These are phyloP conservation scores for Eilema sororculum DNA, from an alignment of 2,888 invertebrate species.

Conservation along the genomic window DNA sequence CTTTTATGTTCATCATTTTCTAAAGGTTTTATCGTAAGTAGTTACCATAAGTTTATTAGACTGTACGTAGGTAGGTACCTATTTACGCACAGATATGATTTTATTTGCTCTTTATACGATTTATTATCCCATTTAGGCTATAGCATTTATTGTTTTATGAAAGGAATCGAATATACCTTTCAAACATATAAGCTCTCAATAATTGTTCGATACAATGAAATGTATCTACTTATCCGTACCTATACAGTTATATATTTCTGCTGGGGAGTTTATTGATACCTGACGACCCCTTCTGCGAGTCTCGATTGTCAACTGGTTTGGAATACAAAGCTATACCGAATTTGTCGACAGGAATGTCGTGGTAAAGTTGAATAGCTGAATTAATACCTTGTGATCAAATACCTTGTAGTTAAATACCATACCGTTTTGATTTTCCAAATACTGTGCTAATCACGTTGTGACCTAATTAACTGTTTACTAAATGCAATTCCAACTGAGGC, in stretches of 20 bases:
- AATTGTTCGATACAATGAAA: slow-evolving; percentile 10
- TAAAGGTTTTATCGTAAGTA: slow-evolving; percentile 33
- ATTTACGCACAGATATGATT: slow-evolving; percentile 19
- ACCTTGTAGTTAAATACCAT: slow-evolving; percentile 53
- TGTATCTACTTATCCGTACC: not conserved
- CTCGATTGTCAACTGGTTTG: slow-evolving; percentile 57
- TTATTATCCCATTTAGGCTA: slow-evolving; percentile 10
- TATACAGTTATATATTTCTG: slow-evolving; percentile 31
- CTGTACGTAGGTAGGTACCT: not conserved
- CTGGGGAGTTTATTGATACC: slow-evolving; percentile 34
- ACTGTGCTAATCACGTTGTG: slow-evolving; percentile 20
- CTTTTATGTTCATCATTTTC: slow-evolving; percentile 20
- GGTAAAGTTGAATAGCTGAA: slow-evolving; percentile 58
- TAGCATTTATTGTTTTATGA: slow-evolving; percentile 11
- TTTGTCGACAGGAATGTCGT: slow-evolving; percentile 59
- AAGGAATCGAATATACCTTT: slow-evolving; percentile 5
- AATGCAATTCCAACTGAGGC: not conserved
- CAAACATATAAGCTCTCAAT: not conserved
- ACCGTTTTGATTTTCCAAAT: slow-evolving; percentile 35
- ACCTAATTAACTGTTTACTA: slow-evolving; percentile 28
- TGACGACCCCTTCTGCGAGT: slow-evolving; percentile 52
- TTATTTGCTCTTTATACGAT: slow-evolving; percentile 17
- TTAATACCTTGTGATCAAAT: slow-evolving; percentile 53
- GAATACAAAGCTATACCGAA: slow-evolving; percentile 60
- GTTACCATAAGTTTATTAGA: slow-evolving; percentile 28